phyloP scores from a whole-genome alignment of 2,888 invertebrate genomes.

The Dryocosmus kuriphilus region DNA sequence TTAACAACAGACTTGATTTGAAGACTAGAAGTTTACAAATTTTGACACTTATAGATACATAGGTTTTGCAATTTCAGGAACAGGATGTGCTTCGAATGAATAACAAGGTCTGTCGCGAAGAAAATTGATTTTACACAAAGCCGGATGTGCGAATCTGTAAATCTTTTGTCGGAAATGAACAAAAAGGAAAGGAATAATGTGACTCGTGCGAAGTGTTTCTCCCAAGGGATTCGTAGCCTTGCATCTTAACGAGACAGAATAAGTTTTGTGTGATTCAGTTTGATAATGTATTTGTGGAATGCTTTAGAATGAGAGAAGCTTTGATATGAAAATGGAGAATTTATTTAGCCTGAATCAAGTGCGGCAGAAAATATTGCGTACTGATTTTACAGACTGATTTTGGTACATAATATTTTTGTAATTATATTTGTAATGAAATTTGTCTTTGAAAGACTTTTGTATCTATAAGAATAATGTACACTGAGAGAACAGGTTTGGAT shows the following conservation, averaged over 20 bases:
- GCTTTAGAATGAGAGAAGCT: background rate
- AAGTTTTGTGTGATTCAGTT: background rate
- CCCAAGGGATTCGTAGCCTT: constrained; percentile 3
- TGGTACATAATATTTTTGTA: too few relatives aligned
- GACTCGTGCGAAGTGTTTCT: background rate
- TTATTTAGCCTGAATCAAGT: background rate
- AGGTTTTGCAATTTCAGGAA: too few relatives aligned
- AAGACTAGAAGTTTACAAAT: too few relatives aligned
- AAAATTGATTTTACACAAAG: constrained; percentile 18
- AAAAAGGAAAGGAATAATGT: background rate
- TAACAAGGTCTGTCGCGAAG: background rate
- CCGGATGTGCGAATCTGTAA: constrained; percentile 14
- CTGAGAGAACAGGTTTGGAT: too few relatives aligned
- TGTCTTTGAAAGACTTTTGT: too few relatives aligned
- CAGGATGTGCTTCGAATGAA: too few relatives aligned
- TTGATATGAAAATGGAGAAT: background rate
- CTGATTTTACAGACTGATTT: too few relatives aligned
- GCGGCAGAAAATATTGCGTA: background rate
- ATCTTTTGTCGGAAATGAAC: constrained; percentile 25
- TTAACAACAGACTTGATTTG: too few relatives aligned
- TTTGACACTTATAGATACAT: too few relatives aligned
- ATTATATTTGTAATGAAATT: too few relatives aligned
- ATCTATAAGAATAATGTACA: too few relatives aligned
- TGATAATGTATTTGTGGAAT: background rate
- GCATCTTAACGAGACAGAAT: background rate